Evolutionary conservation across 2,888 invertebrate genomes (phyloP).

Genomic region (Caenorhabditis becei): DNA sequence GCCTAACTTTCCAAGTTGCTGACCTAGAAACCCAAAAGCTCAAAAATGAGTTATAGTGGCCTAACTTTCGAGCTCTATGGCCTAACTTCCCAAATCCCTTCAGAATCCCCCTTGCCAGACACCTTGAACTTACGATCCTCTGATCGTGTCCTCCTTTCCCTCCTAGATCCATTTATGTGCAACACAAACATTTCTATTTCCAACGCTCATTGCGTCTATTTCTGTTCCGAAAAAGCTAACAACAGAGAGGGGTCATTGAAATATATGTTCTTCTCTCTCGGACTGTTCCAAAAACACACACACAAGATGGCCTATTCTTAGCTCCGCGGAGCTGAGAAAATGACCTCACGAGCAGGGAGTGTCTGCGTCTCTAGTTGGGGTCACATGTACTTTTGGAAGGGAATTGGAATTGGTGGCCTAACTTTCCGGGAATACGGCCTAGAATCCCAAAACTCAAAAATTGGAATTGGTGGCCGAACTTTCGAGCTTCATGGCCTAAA

Average conservation of each 20-base stretch:
- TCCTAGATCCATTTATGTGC: slow-evolving; percentile 29
- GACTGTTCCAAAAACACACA: slow-evolving; percentile 11
- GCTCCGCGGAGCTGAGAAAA: neutral
- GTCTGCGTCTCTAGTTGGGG: neutral
- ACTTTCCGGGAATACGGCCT: too few relatives aligned
- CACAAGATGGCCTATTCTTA: slow-evolving; percentile 32
- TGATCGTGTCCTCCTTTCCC: neutral
- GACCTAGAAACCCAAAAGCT: too few relatives aligned
- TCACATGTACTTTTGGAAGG: neutral
- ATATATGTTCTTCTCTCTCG: neutral
- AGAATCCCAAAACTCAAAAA: too few relatives aligned
- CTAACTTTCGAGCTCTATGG: too few relatives aligned
- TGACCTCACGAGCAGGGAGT: slow-evolving; percentile 47
- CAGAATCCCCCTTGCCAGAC: neutral
- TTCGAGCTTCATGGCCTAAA: too few relatives aligned
- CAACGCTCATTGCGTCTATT: slow-evolving; percentile 16
- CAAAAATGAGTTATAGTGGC: too few relatives aligned
- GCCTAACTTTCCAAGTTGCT: too few relatives aligned
- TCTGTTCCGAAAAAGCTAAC: slow-evolving; percentile 22
- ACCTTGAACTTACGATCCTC: slow-evolving; percentile 33
- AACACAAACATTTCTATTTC: slow-evolving; percentile 40
- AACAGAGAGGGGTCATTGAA: neutral
- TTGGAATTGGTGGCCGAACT: too few relatives aligned
- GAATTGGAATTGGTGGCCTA: neutral
- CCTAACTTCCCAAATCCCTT: too few relatives aligned